These are phyloP conservation scores for Dolichotis patagonum DNA, from an alignment of 2,113 vertebrate genomes.

Conservation along the genomic window DNA sequence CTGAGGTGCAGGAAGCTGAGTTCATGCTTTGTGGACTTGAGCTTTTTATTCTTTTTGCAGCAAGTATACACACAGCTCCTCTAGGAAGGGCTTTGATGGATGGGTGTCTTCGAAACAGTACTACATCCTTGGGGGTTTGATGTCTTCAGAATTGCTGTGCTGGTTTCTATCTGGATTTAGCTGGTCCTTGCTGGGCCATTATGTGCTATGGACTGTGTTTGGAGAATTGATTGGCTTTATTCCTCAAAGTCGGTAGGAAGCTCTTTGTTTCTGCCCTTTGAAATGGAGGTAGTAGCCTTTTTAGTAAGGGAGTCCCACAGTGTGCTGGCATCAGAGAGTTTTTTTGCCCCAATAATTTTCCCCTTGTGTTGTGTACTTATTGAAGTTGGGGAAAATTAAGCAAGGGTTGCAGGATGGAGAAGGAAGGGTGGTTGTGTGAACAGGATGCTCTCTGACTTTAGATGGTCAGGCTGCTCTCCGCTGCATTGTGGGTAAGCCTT, in stretches of 20 bases:
- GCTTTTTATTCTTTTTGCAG: neutral
- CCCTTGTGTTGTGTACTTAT: neutral
- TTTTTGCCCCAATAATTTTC: neutral
- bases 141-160: conserved; percentile 33
- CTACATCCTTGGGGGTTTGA: conserved; percentile 28
- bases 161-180: conserved; percentile 40
- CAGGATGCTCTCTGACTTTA: neutral
- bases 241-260: conserved; percentile 8
- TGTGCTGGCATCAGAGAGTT: neutral
- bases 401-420: neutral
- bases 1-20: neutral
- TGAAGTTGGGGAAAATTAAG: neutral
- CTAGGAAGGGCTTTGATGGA: conserved; percentile 59
- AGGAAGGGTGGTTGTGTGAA: neutral
- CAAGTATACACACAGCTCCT: neutral
- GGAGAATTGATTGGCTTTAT: conserved; percentile 68
- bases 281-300: neutral
- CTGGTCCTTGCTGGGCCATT: neutral
- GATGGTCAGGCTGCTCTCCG: neutral
- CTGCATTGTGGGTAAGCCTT: neutral
- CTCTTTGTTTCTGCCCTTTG: conserved; percentile 7
- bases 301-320: neutral
- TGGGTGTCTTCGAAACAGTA: neutral
- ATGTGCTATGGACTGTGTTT: neutral
- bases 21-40: conserved; percentile 4